Evolutionary conservation across 2,113 vertebrate species (phyloP).

Genomic region (Todiramphus chloris): DNA sequence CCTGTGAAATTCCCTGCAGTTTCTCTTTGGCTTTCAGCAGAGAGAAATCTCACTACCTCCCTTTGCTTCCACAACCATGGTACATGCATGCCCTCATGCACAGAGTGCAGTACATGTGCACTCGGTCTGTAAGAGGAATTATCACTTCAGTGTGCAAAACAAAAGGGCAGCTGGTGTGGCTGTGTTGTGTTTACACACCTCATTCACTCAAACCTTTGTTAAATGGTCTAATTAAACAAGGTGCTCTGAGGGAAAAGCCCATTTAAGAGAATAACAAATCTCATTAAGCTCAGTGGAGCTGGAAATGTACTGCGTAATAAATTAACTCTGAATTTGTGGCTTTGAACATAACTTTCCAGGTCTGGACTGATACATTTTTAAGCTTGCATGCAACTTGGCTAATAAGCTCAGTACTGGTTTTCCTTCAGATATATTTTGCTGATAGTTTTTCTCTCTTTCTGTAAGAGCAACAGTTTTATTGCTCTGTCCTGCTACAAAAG

Average conservation of each 20-base stretch:
- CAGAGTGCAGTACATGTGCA: neutral
- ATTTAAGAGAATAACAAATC: conserved; percentile 46
- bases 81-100: neutral
- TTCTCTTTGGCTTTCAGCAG: neutral
- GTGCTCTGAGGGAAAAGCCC: conserved; percentile 26
- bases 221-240: conserved; percentile 37
- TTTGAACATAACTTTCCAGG: conserved; percentile 11
- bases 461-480: neutral
- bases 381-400: neutral
- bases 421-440: neutral
- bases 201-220: neutral
- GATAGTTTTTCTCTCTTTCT: neutral
- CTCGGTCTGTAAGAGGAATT: neutral
- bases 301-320: conserved; percentile 46
- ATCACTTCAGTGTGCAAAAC: neutral
- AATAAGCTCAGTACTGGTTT: neutral
- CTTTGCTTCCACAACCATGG: neutral
- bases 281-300: conserved; percentile 33
- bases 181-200: conserved; percentile 25
- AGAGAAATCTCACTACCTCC: neutral
- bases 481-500: neutral
- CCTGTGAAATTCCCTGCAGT: neutral
- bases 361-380: neutral
- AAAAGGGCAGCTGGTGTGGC: neutral
- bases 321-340: neutral